Conservation (phyloP, 2,797 vertebrate species). For the Hippoglossus hippoglossus region DNA sequence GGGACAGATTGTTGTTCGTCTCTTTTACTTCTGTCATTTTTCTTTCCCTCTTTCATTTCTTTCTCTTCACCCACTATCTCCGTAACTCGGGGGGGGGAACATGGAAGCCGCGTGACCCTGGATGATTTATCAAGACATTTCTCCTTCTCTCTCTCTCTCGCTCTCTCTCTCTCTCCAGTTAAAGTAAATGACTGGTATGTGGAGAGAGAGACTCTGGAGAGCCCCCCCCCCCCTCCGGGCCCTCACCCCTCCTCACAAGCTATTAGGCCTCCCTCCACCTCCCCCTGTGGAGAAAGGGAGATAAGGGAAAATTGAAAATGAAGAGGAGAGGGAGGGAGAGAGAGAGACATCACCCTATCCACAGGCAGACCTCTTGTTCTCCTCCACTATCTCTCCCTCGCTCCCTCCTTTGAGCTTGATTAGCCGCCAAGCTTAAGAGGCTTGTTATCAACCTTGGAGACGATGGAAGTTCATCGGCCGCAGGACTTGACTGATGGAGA, state of each 20-base stretch:
- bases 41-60: conserved; percentile 21
- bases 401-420: conserved; percentile 76
- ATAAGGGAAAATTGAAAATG: conserved; percentile 81
- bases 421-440: conserved; percentile 77
- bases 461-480: conserved; percentile 77
- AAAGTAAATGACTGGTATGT: conserved; percentile 76
- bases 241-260: conserved; percentile 53
- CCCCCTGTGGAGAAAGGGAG: conserved; percentile 75
- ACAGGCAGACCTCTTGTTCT: conserved; percentile 63
- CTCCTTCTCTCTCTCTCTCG: conserved; percentile 18
- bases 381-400: conserved; percentile 65
- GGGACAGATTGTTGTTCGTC: conserved; percentile 18
- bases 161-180: conserved; percentile 41
- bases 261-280: conserved; percentile 75
- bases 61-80: conserved; percentile 39
- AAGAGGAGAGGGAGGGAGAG: conserved; percentile 61
- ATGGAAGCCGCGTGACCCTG: conserved; percentile 70
- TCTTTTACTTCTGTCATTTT: conserved; percentile 25
- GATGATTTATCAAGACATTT: conserved; percentile 70
- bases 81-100: conserved; percentile 47
- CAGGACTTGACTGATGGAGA: conserved; percentile 71
- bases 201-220: conserved; percentile 63
- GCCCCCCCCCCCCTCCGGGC: conserved; percentile 35
- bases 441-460: conserved; percentile 79
- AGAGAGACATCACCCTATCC: conserved; percentile 65